Conservation (phyloP, 2,113 vertebrate species). For the Lophura nycthemera region DNA sequence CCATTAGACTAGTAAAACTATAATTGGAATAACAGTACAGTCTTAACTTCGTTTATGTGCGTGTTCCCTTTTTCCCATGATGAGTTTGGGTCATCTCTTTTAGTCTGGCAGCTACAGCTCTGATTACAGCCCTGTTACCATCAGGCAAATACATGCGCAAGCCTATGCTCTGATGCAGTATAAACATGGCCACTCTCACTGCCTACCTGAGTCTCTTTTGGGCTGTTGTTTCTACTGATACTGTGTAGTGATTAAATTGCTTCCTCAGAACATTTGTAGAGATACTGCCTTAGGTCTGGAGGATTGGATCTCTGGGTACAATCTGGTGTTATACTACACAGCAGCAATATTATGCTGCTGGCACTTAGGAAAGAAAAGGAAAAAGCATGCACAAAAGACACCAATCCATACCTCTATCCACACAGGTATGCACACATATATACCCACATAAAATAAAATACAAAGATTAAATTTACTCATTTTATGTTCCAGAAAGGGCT, state of each 20-base stretch:
- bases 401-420: neutral
- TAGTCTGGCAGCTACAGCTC: neutral
- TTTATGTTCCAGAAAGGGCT: neutral
- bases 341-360: neutral
- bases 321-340: neutral
- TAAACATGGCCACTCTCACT: neutral
- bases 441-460: neutral
- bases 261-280: neutral
- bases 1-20: neutral
- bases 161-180: neutral
- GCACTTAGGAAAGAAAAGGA: neutral
- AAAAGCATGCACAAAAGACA: neutral
- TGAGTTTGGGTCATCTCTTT: neutral
- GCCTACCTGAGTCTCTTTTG: neutral
- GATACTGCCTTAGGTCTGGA: neutral
- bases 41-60: neutral
- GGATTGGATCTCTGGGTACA: neutral
- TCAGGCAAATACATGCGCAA: neutral
- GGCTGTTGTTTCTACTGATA: neutral
- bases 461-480: neutral
- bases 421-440: rapidly evolving
- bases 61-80: neutral
- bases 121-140: neutral
- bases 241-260: neutral
- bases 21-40: neutral